These are phyloP conservation scores for Terebella lapidaria DNA, from an alignment of 2,888 invertebrate genomes.

Conservation along the genomic window DNA sequence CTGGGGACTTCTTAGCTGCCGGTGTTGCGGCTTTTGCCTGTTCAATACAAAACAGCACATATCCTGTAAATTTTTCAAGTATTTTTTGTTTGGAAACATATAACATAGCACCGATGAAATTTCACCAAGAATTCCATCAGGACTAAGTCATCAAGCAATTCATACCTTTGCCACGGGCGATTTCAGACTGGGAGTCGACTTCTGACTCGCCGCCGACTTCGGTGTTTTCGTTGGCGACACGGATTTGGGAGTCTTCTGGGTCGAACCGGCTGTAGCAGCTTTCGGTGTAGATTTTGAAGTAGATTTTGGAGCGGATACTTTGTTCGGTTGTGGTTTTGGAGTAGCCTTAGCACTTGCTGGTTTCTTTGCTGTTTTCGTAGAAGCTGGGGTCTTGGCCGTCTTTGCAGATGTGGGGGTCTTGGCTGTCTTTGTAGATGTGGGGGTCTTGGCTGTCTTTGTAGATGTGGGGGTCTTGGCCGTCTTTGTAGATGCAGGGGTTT, in stretches of 20 bases:
- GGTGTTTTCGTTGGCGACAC: not conserved
- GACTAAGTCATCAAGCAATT: no score
- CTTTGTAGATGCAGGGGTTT: not conserved
- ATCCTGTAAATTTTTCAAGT: no score
- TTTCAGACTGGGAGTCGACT: not conserved
- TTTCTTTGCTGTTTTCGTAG: no score
- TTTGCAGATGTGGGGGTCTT: not conserved
- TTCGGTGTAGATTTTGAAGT: not conserved
- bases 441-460: not conserved
- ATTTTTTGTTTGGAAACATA: no score
- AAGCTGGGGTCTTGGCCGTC: not conserved
- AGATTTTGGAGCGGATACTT: not conserved
- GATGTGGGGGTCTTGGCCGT: not conserved
- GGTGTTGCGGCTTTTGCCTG: no score
- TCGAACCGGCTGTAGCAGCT: not conserved
- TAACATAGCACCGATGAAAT: no score
- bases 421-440: not conserved
- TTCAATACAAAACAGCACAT: no score
- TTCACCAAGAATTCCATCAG: no score
- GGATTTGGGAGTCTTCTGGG: not conserved
- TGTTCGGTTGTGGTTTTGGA: no score
- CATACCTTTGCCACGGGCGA: not conserved
- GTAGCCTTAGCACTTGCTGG: no score
- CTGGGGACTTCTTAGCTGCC: no score
- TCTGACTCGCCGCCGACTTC: not conserved